Evolutionary conservation across 2,797 vertebrate genomes (phyloP).

Genomic region (Myiotriccus ornatus): DNA sequence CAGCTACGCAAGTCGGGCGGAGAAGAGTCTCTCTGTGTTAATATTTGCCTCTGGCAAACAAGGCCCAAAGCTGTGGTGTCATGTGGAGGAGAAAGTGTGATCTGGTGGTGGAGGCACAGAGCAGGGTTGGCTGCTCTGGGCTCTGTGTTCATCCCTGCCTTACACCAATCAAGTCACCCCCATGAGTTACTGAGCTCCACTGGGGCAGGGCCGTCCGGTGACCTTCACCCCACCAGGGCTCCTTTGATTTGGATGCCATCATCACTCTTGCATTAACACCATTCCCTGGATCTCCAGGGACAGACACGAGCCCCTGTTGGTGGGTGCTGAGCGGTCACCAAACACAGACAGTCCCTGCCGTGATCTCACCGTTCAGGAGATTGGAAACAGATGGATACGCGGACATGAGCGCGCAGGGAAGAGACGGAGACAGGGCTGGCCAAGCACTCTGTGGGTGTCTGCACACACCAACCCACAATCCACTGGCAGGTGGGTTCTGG

Average conservation of each 20-base stretch:
- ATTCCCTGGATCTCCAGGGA: background rate
- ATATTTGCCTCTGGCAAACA: background rate
- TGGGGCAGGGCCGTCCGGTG: background rate
- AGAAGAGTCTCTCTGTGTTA: background rate
- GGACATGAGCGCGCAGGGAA: background rate
- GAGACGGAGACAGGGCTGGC: fast-evolving
- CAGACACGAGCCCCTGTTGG: background rate
- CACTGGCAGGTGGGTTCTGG: background rate
- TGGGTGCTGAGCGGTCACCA: background rate
- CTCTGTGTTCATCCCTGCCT: background rate
- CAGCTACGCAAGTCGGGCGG: background rate
- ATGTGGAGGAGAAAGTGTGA: background rate
- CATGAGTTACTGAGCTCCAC: background rate
- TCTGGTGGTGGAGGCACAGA: background rate
- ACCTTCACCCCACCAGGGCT: background rate
- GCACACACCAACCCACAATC: background rate
- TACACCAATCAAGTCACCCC: background rate
- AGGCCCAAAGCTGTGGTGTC: background rate
- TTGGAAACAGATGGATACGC: background rate
- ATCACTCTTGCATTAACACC: background rate
- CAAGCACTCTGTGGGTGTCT: background rate
- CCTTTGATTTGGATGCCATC: background rate
- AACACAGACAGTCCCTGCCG: background rate
- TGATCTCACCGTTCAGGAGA: background rate
- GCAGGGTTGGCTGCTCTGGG: background rate